Base-by-base conservation (phyloP, 2,888 invertebrate species). In the Phorcus lineatus region DNA sequence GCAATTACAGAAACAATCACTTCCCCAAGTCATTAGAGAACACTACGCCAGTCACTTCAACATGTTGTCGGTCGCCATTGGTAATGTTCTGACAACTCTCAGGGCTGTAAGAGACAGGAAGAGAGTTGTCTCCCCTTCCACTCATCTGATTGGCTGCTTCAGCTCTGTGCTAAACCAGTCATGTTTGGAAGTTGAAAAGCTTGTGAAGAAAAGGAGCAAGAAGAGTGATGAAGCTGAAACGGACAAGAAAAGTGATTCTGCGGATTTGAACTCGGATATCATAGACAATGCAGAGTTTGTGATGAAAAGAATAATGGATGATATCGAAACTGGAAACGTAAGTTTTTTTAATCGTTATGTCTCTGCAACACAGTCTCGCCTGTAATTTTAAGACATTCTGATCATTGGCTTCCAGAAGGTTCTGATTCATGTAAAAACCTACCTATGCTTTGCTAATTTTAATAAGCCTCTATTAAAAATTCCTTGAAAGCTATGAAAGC, bases 61-160 rank as follows among this genome's bases (percentile, higher is more conserved):
- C 7, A 62, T 24, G 28, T 24, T 62, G 62, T 62, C 62, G 28
- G 13, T 28, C 3, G 62, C 24, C 62, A 28, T 62, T 28, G 28
- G 0, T 28, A 28, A 9, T 28, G 28, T 62, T 9, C 3, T 62
- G 11, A 62, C 28, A 9, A 62, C 62, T 28, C 62, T 62, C 11
- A 62, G 62, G 24, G 9, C 28, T 28, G 16, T 62, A 16, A 24
- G 13, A 6, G n/a, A 6, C 28, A 62, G 28, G 62, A 62, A 62
- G 62, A 62, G 28, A 62, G 62, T 62, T 62, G 62, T 62, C 62
- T 62, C 62, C 62, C 62, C 62, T 62, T 62, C 62, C 62, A 24
- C 62, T 28, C 28, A 62, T 62, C 28, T 62, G 62, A 62, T 62
- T 28, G 28, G 62, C 62, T 62, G 62, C 62, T 62, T 62, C 62